A percentile compares a stretch with the other conserved stretches of the same genome.
phyloP scores from a whole-genome alignment of 2,888 invertebrate genomes.

The Microchrysa polita region DNA sequence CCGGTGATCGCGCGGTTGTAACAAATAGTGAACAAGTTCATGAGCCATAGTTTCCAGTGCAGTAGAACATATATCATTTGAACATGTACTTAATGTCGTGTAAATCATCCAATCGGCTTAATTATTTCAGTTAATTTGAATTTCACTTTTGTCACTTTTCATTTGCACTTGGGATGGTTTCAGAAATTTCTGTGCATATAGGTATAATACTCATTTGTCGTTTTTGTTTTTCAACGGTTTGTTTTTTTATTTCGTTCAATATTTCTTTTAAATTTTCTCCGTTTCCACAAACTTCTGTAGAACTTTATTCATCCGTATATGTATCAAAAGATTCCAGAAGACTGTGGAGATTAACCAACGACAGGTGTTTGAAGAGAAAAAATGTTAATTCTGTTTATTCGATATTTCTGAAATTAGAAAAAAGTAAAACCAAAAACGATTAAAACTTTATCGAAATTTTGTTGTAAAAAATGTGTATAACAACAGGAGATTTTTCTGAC shows the following conservation, averaged over 20 bases:
- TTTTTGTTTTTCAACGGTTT: not conserved
- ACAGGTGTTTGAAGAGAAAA: not conserved
- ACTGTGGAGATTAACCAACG: not conserved
- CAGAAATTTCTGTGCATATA: not conserved
- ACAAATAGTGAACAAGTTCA: conserved; percentile 46
- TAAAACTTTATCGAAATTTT: not conserved
- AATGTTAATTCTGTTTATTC: not conserved
- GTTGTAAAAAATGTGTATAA: no score
- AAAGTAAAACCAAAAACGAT: not conserved
- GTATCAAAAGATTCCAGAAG: conserved; percentile 33
- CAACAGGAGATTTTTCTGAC: no score
- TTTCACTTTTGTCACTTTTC: not conserved
- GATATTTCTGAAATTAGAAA: conserved; percentile 24
- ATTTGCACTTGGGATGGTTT: not conserved
- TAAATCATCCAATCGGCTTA: not conserved
- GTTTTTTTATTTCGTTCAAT: not conserved
- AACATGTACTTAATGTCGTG: not conserved
- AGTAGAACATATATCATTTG: not conserved
- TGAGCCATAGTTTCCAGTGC: conserved; percentile 45
- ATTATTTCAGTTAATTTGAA: not conserved
- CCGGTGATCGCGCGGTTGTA: conserved; percentile 42
- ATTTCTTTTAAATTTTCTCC: not conserved
- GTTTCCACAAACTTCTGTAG: conserved; percentile 17
- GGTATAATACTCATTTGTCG: not conserved
- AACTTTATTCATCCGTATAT: conserved; percentile 22